Conservation (phyloP, 2,113 vertebrate species). For the Indri indri region DNA sequence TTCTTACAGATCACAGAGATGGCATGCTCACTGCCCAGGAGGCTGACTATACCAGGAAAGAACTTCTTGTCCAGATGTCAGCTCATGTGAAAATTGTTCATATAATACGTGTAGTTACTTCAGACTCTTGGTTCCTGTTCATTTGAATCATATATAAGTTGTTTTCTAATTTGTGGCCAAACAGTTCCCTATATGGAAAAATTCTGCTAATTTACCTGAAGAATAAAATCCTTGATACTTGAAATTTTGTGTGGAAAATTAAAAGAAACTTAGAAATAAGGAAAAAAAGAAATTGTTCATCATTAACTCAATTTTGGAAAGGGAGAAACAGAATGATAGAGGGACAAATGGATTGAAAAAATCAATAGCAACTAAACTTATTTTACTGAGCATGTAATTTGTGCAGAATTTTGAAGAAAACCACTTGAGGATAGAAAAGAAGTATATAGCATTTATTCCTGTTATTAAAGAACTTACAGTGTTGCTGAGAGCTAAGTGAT, state of each 20-base stretch:
- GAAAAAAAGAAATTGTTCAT: background rate
- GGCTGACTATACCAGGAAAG: background rate
- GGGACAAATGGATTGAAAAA: background rate
- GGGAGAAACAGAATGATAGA: background rate
- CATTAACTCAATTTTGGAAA: background rate
- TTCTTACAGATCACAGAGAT: slow-evolving; percentile 34
- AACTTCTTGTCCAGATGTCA: slow-evolving; percentile 34
- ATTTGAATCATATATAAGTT: slow-evolving; percentile 4
- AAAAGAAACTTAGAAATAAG: background rate
- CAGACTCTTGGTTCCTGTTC: background rate
- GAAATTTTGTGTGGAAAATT: background rate
- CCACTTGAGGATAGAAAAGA: background rate
- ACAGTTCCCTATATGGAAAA: background rate
- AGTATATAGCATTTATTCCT: background rate
- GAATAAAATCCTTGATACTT: background rate
- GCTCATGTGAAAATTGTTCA: slow-evolving; percentile 12
- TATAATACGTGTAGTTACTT: background rate
- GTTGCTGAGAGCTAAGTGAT: background rate
- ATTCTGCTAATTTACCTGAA: background rate
- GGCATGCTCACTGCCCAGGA: background rate
- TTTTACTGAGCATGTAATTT: background rate
- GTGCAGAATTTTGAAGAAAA: background rate
- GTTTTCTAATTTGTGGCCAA: background rate
- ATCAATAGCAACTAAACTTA: background rate
- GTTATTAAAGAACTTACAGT: background rate